A percentile compares a stretch with the other conserved stretches of the same genome.
phyloP scores from a whole-genome alignment of 2,888 invertebrate species.

The Holacanthella duospinosa region DNA sequence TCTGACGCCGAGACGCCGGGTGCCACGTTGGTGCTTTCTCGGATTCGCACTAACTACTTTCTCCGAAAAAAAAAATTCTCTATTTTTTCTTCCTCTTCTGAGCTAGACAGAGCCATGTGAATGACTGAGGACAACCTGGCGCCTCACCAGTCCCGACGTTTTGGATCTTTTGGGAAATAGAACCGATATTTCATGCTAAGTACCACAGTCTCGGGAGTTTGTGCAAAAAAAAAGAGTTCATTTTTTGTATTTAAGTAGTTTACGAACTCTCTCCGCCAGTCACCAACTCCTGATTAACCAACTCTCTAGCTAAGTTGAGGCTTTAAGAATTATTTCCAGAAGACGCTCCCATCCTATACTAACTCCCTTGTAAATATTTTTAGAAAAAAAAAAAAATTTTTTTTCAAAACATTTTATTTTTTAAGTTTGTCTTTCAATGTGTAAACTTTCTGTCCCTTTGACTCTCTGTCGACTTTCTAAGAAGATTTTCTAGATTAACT shows the following conservation, averaged over 20 bases:
- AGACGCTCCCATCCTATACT: neutral
- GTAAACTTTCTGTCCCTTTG: no score
- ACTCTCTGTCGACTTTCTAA: no score
- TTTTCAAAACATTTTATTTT: neutral
- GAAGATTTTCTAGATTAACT: no score
- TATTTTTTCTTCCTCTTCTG: neutral
- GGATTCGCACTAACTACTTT: neutral
- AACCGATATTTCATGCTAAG: neutral
- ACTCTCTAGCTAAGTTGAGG: no score
- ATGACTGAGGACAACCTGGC: neutral
- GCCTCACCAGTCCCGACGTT: neutral
- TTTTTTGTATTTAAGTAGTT: neutral
- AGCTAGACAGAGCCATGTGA: neutral
- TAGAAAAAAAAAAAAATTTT: neutral
- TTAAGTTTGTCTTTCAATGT: no score
- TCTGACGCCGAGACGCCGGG: neutral
- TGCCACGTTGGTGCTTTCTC: neutral
- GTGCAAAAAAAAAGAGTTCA: neutral
- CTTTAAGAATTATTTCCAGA: no score
- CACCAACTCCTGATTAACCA: neutral
- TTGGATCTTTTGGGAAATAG: neutral
- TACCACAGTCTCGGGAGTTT: neutral
- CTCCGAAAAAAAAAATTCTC: neutral
- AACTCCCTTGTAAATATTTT: neutral
- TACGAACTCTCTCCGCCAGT: neutral